Evolutionary conservation across 2,113 vertebrate genomes (phyloP), one percentile per base, ranked within the genome.

Genomic region (Leiothrix lutea): DNA sequence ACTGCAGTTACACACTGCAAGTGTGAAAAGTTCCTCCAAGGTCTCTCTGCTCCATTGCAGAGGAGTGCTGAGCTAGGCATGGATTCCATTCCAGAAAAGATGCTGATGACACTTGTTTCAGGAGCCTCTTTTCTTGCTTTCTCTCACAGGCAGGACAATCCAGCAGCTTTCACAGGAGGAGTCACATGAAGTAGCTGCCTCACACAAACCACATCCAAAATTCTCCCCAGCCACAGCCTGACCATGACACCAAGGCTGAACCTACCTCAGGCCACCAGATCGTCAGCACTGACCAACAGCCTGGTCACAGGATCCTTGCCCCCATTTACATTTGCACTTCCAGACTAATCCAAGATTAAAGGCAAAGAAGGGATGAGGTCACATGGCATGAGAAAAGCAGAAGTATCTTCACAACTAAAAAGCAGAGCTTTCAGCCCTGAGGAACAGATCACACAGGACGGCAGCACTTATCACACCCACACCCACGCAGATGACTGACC

Each of bases 351-450:
- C 72, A 84, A 88, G 75, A 95, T 83, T 65, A 92, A 95, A 92
- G 60, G 44, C 80, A 65, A 93, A 82, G 45, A 33, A 50, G 33
- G 36, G 38, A 81, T 62, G 33, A 83, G 62, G 56, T 90, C 94
- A 94, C 65, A 56, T 19, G 80, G 56, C 4, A 11, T 91, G 77
- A 88, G 80, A 88, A 96, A 92, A 97, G 86, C 75, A 80, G 94
- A 95, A 94, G 82, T 51, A 83, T 66, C 72, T 74, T 64, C 75
- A 56, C 56, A 58, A 60, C 22, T 51, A 40, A 62, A 28, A 73
- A 91, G 56, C 9, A 11, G 10, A 86, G 83, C 80, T 91, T 88
- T 91, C 84, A 89, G 77, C 65, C 87, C 69, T 25, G 69, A 71
- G 44, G 36, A 89, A 54, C 21, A 38, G 69, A 65, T 80, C 92